A percentile compares a stretch with the other conserved stretches of the same genome.
These are phyloP conservation scores for Gymnothorax reevesii DNA, from an alignment of 2,797 vertebrate genomes.

Conservation along the genomic window DNA sequence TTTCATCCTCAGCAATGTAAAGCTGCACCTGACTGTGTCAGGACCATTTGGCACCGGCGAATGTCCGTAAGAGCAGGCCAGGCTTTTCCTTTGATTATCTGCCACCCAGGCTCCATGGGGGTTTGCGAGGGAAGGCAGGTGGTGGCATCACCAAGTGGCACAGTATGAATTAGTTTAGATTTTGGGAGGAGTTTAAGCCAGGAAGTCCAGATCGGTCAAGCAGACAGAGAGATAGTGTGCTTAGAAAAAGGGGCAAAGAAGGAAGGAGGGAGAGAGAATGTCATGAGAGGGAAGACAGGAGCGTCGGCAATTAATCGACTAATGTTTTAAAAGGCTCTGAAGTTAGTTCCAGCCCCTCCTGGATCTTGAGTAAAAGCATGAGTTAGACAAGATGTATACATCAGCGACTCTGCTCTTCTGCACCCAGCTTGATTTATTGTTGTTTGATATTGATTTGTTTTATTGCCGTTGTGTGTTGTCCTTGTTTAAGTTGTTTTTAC, in stretches of 20 bases:
- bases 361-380: conserved; percentile 7
- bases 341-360: conserved; percentile 9
- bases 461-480: not conserved
- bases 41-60: not conserved
- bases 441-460: not conserved
- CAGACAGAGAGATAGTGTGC: not conserved
- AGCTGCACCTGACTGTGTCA: not conserved
- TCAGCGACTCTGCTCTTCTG: not conserved
- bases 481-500: not conserved
- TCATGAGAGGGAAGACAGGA: conserved; percentile 12
- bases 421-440: not conserved
- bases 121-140: not conserved
- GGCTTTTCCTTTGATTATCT: not conserved
- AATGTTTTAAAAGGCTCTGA: conserved; percentile 31
- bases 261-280: not conserved
- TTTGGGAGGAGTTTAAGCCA: not conserved
- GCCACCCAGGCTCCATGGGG: not conserved
- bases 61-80: not conserved
- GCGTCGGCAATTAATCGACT: conserved; percentile 37
- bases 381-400: conserved; percentile 21
- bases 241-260: not conserved
- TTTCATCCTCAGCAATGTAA: not conserved
- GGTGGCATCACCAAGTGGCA: not conserved
- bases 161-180: not conserved
- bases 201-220: not conserved